Percentiles rank a stretch among this genome's conserved stretches.
phyloP scores from a whole-genome alignment of 2,888 invertebrate species.

The Drosophila nr. perissopoda region DNA sequence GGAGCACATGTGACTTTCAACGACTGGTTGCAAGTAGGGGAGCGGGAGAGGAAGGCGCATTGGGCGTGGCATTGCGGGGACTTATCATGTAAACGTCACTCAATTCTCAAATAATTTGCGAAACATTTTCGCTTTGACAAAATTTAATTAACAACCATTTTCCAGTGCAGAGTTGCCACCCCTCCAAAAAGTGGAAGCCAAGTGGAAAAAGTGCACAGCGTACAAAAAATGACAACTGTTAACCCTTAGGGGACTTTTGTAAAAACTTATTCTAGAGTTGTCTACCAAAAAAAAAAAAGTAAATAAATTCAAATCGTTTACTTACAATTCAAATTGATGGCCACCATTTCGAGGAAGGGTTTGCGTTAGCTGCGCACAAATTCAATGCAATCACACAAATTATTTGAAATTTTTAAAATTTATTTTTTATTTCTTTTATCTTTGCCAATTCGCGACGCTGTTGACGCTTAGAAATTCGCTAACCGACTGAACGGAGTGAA shows the following conservation, averaged over 20 bases:
- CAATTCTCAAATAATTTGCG: conserved; percentile 65
- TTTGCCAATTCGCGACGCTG: conserved; percentile 36
- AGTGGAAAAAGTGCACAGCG: conserved; percentile 3
- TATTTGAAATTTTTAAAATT: conserved; percentile 9
- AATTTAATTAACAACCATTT: conserved; percentile 56
- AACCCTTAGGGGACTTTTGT: conserved; percentile 5
- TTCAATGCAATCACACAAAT: conserved; percentile 35
- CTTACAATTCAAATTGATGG: conserved; percentile 73
- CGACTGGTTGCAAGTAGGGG: not conserved
- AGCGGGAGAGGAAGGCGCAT: not conserved
- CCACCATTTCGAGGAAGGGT: conserved; percentile 59
- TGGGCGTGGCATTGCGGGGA: conserved; percentile 17
- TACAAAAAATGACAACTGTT: not conserved
- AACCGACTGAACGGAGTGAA: conserved; percentile 58
- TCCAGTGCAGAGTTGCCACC: conserved; percentile 14
- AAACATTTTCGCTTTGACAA: conserved; percentile 43
- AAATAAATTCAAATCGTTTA: conserved; percentile 26
- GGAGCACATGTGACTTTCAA: conserved; percentile 27
- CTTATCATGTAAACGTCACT: conserved; percentile 40
- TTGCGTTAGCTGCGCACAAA: conserved; percentile 1
- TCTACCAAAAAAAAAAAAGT: not conserved
- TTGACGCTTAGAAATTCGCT: conserved; percentile 65
- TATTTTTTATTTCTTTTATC: conserved; percentile 2
- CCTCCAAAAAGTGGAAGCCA: not conserved
- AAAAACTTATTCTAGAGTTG: not conserved